phyloP scores from a whole-genome alignment of 2,888 invertebrate species.

The Elmis aenea region DNA sequence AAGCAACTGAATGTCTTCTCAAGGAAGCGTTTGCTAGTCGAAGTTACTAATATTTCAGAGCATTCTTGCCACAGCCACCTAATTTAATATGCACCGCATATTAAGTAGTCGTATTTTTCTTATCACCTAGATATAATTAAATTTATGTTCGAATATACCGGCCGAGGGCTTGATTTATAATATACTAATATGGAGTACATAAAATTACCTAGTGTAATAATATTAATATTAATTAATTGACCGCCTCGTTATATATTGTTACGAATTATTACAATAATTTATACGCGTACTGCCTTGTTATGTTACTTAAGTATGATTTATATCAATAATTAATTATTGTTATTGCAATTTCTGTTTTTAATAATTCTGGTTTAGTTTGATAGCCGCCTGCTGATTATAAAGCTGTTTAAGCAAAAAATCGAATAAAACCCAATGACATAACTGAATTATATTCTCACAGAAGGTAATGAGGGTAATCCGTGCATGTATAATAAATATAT shows the following conservation, averaged over 20 bases:
- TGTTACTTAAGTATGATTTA: conserved; percentile 5
- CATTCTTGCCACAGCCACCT: no score
- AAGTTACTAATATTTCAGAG: no score
- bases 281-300: conserved; percentile 3
- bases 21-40: no score
- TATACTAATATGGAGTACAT: conserved; percentile 8
- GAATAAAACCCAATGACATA: conserved; percentile 5
- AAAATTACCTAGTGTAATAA: conserved; percentile 11
- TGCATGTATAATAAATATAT: conserved; percentile 19
- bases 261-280: conserved; percentile 10
- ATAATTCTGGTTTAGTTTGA: no score
- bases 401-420: conserved; percentile 2
- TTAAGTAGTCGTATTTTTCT: no score
- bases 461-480: conserved; percentile 11
- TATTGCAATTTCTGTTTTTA: conserved; percentile 5
- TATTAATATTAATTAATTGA: conserved; percentile 11
- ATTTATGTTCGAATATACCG: conserved; percentile 14
- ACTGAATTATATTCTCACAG: conserved; percentile 16
- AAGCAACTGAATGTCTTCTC: no score
- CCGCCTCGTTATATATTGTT: conserved; percentile 10
- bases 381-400: conserved; percentile 1
- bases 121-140: conserved; percentile 8
- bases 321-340: conserved; percentile 13
- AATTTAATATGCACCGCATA: no score
- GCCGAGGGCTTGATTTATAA: conserved; percentile 8